Conservation (phyloP, 2,888 invertebrate species). For the Caenorhabditis imperialis region DNA sequence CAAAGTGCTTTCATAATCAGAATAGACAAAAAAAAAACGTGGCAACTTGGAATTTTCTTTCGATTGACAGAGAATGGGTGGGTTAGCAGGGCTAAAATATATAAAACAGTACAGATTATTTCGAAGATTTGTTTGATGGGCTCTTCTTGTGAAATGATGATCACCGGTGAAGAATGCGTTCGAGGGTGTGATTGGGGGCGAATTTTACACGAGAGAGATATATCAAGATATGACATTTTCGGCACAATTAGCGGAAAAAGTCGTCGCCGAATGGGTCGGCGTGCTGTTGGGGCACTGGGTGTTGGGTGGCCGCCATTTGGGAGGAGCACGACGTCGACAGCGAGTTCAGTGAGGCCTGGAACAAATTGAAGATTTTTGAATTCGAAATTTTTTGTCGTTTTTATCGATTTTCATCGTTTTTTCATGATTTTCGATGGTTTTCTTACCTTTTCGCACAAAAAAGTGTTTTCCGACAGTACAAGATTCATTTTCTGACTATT, state of each 20-base stretch:
- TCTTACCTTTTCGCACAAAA: too few relatives aligned
- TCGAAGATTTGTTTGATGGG: not conserved
- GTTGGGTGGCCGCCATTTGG: conserved; percentile 43
- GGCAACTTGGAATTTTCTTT: not conserved
- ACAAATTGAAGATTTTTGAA: too few relatives aligned
- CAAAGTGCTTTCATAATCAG: too few relatives aligned
- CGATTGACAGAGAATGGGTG: not conserved
- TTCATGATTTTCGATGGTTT: too few relatives aligned
- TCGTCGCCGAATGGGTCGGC: conserved; percentile 68
- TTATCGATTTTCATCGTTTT: too few relatives aligned
- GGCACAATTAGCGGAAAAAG: conserved; percentile 66
- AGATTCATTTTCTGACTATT: too few relatives aligned
- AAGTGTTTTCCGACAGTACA: not conserved
- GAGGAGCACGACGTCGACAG: conserved; percentile 47
- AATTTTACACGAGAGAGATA: too few relatives aligned
- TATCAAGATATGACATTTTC: conserved; percentile 1
- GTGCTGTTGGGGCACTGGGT: conserved; percentile 16
- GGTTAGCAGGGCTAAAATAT: too few relatives aligned
- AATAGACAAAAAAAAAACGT: too few relatives aligned
- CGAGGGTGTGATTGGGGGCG: too few relatives aligned
- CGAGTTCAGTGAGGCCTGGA: conserved; percentile 62
- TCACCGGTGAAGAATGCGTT: conserved; percentile 33
- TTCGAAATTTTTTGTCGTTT: not conserved
- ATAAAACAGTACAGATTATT: too few relatives aligned
- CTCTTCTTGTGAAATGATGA: conserved; percentile 10